Evolutionary conservation across 92 coral and sea anemone species (phyloP).

Genomic region (Desmophyllum pertusum): DNA sequence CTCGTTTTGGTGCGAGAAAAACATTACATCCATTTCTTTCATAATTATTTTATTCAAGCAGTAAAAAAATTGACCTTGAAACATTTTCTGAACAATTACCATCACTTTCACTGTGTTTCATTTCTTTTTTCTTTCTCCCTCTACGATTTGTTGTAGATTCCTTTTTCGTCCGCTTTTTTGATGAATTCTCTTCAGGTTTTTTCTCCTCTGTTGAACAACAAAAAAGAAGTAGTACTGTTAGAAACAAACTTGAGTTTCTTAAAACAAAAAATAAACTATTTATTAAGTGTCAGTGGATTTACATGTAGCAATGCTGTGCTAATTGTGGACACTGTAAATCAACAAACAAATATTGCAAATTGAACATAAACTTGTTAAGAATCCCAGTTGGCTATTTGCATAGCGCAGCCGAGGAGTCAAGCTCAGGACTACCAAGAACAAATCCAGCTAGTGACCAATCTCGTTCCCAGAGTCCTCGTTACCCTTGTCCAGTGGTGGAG

Average conservation of each 20-base stretch:
- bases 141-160: slow-evolving; percentile 1
- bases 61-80: background rate
- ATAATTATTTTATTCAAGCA: background rate
- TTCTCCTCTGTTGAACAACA: slow-evolving; percentile 9
- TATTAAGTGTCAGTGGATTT: no score
- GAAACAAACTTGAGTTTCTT: background rate
- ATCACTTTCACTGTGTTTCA: slow-evolving; percentile 4
- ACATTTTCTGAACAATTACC: background rate
- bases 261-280: no score
- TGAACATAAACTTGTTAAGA: no score
- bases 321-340: no score
- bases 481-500: no score
- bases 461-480: no score
- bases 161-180: slow-evolving; percentile 42
- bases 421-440: no score
- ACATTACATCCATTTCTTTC: background rate
- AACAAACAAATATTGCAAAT: no score
- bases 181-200: slow-evolving; percentile 39
- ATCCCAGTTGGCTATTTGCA: no score
- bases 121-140: slow-evolving; percentile 6
- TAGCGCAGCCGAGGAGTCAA: no score
- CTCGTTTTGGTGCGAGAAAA: background rate
- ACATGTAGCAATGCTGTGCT: no score
- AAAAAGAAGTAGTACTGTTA: background rate
- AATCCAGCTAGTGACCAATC: no score